Percentiles rank a stretch among this genome's conserved stretches.
Conservation (phyloP, 2,797 vertebrate species). For the Ispidina picta region DNA sequence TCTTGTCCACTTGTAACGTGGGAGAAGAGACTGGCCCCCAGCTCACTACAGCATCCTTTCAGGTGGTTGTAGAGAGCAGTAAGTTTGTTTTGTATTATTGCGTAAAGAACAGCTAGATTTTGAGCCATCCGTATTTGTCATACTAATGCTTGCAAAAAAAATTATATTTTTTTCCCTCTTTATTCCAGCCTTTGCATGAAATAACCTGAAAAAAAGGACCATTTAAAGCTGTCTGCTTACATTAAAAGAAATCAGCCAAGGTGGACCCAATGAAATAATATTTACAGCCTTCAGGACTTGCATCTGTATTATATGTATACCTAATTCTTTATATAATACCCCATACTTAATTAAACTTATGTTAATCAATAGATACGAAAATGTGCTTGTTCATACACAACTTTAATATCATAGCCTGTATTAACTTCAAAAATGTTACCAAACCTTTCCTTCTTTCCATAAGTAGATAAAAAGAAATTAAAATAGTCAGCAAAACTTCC, state of each 20-base stretch:
- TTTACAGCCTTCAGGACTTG: not conserved
- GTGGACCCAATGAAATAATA: not conserved
- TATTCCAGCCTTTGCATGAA: not conserved
- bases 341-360: not conserved
- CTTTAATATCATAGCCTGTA: not conserved
- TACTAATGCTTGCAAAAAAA: not conserved
- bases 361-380: not conserved
- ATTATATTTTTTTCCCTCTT: not conserved
- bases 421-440: not conserved
- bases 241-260: not conserved
- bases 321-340: not conserved
- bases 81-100: not conserved
- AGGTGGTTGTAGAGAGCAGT: fast-evolving
- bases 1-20: no score
- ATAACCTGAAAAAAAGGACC: not conserved
- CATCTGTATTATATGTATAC: not conserved
- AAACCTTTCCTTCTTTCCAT: not conserved
- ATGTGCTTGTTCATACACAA: not conserved
- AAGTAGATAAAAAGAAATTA: not conserved
- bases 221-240: not conserved
- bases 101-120: not conserved
- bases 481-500: not conserved
- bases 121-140: not conserved
- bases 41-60: fast-evolving
- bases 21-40: not conserved